phyloP scores from a whole-genome alignment of 2,888 invertebrate species.

The Phytoseiulus persimilis region DNA sequence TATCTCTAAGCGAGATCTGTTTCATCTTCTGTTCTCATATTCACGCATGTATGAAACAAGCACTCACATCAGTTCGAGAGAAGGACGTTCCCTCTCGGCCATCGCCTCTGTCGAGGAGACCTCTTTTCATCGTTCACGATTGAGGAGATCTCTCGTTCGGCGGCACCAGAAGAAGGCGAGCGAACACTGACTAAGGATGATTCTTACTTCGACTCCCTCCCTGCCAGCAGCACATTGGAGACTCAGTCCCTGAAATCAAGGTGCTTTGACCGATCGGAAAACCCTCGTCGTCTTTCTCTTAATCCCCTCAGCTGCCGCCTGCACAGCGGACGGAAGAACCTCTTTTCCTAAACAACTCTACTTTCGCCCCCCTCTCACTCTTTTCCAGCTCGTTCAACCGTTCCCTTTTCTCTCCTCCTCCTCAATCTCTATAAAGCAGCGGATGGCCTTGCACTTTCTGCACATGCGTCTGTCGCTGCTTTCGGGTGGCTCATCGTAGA shows the following conservation, averaged over 20 bases:
- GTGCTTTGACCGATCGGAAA: neutral
- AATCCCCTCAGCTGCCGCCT: neutral
- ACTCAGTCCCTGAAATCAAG: neutral
- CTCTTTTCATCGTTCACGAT: neutral
- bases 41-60: neutral
- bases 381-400: neutral
- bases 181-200: no score
- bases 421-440: neutral
- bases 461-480: neutral
- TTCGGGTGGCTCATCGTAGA: neutral
- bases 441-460: neutral
- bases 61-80: neutral
- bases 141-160: neutral
- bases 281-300: neutral
- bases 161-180: no score
- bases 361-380: neutral
- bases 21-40: neutral
- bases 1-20: neutral
- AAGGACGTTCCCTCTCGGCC: neutral
- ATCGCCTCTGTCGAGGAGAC: neutral
- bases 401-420: neutral
- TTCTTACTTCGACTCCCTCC: neutral
- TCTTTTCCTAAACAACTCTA: no score
- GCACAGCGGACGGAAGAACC: neutral
- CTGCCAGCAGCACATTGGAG: neutral